Evolutionary conservation across 2,888 invertebrate genomes (phyloP), one percentile per base, ranked within the genome.

Genomic region (Euphydryas editha): DNA sequence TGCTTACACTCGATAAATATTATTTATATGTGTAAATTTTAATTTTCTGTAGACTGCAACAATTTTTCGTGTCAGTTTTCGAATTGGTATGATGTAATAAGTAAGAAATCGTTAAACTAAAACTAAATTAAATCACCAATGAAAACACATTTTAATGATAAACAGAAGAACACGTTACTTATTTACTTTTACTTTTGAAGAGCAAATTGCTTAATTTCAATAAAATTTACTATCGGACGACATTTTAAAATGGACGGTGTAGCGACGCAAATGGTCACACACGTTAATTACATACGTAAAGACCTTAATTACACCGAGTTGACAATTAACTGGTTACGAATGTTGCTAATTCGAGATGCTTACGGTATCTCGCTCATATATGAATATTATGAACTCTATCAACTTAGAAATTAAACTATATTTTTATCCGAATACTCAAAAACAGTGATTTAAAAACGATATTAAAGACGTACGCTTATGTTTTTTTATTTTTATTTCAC

Each of bases 281-380:
- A 49, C 44, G 55, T 49, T 67, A 67, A 67, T 67, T 65, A 56
- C 51, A 59, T 55, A 57, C 49, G 60, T 64, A 63, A 61, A 54
- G 66, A 59, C 54, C 67, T 67, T 36, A 61, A 69, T 69, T 63
- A 63, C 57, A 30, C 57, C 39, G 47, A 66, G 69, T 57, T 68
- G 61, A 67, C 64, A 65, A 67, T 67, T 65, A 67, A 44, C 63
- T 46, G 59, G 59, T 59, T 47, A 44, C 62, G 46, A 39, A 57
- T 54, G 49, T 18, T 55, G 62, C 55, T 47, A 56, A 62, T 67
- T 67, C 37, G 54, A 58, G 47, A 37, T 51, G 37, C 55, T 62
- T 59, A 69, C 59, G 64, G 67, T 62, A 56, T 62, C 30, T 46
- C 37, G 59, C 21, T 44, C 54, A 59, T 49, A 58, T 42, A 59